Base-by-base conservation (phyloP, 2,113 vertebrate genomes). In the Elephantulus edwardii region DNA sequence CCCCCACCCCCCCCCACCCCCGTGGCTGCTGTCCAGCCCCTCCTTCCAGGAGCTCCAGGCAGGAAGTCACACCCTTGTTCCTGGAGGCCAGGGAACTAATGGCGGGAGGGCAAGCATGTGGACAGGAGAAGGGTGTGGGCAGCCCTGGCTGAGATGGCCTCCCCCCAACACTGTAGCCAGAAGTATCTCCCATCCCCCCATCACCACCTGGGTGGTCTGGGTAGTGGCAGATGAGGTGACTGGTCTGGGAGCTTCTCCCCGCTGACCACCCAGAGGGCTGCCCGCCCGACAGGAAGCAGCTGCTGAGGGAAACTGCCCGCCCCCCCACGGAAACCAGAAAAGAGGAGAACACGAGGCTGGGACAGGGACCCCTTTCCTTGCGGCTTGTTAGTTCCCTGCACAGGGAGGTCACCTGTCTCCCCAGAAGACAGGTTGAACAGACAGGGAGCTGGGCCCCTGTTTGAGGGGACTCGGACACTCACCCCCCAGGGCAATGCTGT, bases 61-160 rank as follows among this genome's bases (percentile, higher is more conserved):
- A 95, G 96, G 95, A 96, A 96, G 66, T 92, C 96, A 95, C 88
- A 75, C 85, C 94, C 94, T 35, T 3, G 50, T 1, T 72, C 74
- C 91, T 56, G 89, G 28, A 3, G 22, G 84, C 77, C 77, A 82
- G 79, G 77, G 79, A 80, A 86, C 92, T 33, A 28, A 60, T 0
- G 12, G 52, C 54, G 79, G 77, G 88, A 95, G 88, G 79, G 90
- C 81, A 64, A 75, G 72, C 66, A 1, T 22, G 14, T 40, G 10
- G 56, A 74, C 72, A 4, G 46, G n/a, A 19, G 50, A 22, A 81
- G 88, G 83, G 46, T n/a, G 48, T 50, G 48, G 48, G 16, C 48
- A 16, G 9, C 42, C 28, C n/a, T 14, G 9, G 50, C 52, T n/a
- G 42, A 35, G 16, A 17, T 0, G 13, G 58, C 48, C 71, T 68